These are phyloP conservation scores for Epizoanthus rinbou DNA, from an alignment of 92 coral and sea anemone species.

Conservation along the genomic window DNA sequence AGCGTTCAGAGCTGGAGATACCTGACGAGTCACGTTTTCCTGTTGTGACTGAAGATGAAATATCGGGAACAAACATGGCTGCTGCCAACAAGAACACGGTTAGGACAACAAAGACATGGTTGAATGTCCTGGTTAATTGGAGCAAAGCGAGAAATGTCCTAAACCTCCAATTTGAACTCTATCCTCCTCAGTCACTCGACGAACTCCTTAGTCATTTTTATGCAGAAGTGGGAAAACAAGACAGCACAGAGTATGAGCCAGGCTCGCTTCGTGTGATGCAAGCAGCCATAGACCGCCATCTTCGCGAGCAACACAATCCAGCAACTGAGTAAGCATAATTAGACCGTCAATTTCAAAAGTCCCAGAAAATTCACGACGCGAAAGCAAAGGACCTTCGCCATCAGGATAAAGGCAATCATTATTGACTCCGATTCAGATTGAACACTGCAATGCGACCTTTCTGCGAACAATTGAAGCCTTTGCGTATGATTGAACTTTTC, in stretches of 20 bases:
- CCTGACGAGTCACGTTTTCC: too few species aligned
- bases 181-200: constrained; percentile 31
- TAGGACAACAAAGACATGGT: constrained; percentile 48
- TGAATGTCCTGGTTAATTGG: constrained; percentile 41
- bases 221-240: constrained; percentile 49
- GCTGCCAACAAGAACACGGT: constrained; percentile 44
- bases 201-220: constrained; percentile 32
- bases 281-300: constrained; percentile 23
- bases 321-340: too few species aligned
- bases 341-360: constrained; percentile 48
- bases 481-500: too few species aligned
- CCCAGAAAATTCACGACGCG: constrained; percentile 24
- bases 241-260: constrained; percentile 61
- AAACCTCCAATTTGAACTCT: constrained; percentile 25
- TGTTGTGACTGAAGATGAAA: constrained; percentile 24
- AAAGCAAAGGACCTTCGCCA: constrained; percentile 36
- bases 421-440: neutral
- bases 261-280: constrained; percentile 56
- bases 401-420: constrained; percentile 48
- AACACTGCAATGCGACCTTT: too few species aligned
- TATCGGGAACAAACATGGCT: constrained; percentile 25
- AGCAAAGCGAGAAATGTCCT: constrained; percentile 33
- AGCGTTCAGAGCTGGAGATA: too few species aligned
- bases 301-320: too few species aligned
- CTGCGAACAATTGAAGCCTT: too few species aligned